phyloP scores from a whole-genome alignment of 1,140 invertebrate genomes.

The Maniola jurtina region DNA sequence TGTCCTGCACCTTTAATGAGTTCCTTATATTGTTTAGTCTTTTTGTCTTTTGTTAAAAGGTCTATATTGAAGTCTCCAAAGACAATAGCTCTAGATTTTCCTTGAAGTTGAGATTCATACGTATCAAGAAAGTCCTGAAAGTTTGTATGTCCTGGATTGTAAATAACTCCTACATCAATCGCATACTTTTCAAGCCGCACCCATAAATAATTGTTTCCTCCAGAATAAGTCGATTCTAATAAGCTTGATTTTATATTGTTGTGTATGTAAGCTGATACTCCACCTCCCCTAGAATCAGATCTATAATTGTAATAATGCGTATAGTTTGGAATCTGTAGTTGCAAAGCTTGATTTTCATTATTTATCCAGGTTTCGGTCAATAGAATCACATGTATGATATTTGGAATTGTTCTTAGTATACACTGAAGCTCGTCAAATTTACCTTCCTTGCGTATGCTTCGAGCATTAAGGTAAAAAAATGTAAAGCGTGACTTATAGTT shows the following conservation, averaged over 20 bases:
- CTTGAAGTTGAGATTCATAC: constrained; percentile 17
- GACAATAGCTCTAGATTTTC: constrained; percentile 10
- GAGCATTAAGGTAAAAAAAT: constrained; percentile 5
- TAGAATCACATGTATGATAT: constrained; percentile 17
- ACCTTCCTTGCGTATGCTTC: constrained; percentile 11
- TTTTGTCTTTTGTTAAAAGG: constrained; percentile 2
- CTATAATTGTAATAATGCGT: constrained; percentile 24
- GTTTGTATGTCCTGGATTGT: constrained; percentile 15
- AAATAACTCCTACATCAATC: constrained; percentile 11
- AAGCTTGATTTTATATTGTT: constrained; percentile 2
- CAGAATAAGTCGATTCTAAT: background rate
- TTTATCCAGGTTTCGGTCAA: constrained; percentile 25
- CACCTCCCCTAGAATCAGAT: constrained; percentile 6
- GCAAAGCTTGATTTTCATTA: constrained; percentile 11
- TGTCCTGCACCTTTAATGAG: constrained; percentile 2
- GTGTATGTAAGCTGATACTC: constrained; percentile 12
- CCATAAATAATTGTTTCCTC: constrained; percentile 20
- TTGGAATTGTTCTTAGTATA: constrained; percentile 13
- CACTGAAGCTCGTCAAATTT: constrained; percentile 20
- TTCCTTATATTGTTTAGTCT: constrained; percentile 1
- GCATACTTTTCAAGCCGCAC: constrained; percentile 17
- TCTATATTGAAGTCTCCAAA: constrained; percentile 19
- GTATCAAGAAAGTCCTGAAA: constrained; percentile 3
- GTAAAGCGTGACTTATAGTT: background rate
- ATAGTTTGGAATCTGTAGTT: constrained; percentile 18